A percentile compares a stretch with the other conserved stretches of the same genome.
Conservation (phyloP, 2,888 invertebrate genomes). For the Selenia dentaria region DNA sequence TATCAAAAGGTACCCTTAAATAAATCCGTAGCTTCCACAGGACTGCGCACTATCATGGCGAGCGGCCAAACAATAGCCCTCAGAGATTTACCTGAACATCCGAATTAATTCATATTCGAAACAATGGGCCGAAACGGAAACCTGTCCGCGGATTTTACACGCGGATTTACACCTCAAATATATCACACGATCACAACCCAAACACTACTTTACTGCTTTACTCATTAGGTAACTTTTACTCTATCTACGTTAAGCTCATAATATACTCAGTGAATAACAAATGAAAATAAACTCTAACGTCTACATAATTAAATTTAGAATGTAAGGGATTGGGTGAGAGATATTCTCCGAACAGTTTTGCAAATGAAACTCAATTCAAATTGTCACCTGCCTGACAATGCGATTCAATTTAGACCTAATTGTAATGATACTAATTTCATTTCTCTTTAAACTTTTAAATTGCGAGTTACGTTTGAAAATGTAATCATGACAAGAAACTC, state of each 20-base stretch:
- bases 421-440: conserved; percentile 22
- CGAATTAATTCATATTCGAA: conserved; percentile 70
- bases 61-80: conserved; percentile 41
- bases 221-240: conserved; percentile 38
- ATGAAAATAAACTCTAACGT: conserved; percentile 35
- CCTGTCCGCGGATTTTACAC: conserved; percentile 72
- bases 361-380: conserved; percentile 69
- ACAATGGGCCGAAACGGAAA: conserved; percentile 67
- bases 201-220: conserved; percentile 30
- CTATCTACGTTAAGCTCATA: conserved; percentile 11
- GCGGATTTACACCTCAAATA: conserved; percentile 61
- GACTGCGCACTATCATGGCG: conserved; percentile 24
- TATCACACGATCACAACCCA: conserved; percentile 25
- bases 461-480: conserved; percentile 33
- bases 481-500: background rate
- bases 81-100: conserved; percentile 67
- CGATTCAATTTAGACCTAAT: conserved; percentile 49
- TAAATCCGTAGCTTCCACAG: conserved; percentile 27
- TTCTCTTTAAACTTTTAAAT: conserved; percentile 19
- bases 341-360: conserved; percentile 66
- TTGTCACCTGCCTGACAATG: conserved; percentile 64
- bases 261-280: conserved; percentile 21
- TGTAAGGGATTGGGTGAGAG: conserved; percentile 52
- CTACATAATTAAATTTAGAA: conserved; percentile 43
- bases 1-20: conserved; percentile 24